Conservation (phyloP, 2,797 vertebrate genomes). For the Karalla daura region DNA sequence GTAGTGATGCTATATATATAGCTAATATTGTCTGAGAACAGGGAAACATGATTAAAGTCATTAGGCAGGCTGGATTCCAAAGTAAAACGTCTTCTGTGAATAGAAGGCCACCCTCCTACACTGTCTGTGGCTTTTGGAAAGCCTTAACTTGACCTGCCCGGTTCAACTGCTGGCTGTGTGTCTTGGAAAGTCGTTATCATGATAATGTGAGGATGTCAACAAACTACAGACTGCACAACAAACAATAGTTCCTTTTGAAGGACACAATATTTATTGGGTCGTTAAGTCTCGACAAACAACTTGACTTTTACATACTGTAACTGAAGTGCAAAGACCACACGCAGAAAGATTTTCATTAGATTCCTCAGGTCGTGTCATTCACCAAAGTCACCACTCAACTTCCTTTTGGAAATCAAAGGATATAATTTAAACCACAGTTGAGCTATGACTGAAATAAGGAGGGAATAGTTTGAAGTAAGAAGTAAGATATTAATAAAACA, state of each 20-base stretch:
- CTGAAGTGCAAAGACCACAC: too few species aligned
- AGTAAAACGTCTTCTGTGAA: neutral
- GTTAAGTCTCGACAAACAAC: too few species aligned
- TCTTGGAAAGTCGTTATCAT: constrained; percentile 37
- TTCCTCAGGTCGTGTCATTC: too few species aligned
- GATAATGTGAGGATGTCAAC: neutral
- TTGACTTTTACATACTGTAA: too few species aligned
- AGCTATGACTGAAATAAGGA: too few species aligned
- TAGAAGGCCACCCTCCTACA: neutral
- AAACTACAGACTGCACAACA: neutral
- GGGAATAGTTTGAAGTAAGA: too few species aligned
- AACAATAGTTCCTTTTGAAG: neutral
- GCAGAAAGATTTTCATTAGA: too few species aligned
- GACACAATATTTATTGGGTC: too few species aligned
- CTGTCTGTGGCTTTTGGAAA: constrained; percentile 3
- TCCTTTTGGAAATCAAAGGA: too few species aligned
- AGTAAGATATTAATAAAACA: too few species aligned
- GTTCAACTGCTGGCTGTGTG: neutral
- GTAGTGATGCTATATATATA: neutral
- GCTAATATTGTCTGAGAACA: constrained; percentile 1
- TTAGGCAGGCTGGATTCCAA: neutral
- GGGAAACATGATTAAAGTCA: constrained; percentile 8
- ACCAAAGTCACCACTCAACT: too few species aligned
- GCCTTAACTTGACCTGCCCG: constrained; percentile 16
- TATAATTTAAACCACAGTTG: too few species aligned